Evolutionary conservation across 2,113 vertebrate species (phyloP), one percentile per base, ranked within the genome.

Genomic region (Leptobrachium leishanense): DNA sequence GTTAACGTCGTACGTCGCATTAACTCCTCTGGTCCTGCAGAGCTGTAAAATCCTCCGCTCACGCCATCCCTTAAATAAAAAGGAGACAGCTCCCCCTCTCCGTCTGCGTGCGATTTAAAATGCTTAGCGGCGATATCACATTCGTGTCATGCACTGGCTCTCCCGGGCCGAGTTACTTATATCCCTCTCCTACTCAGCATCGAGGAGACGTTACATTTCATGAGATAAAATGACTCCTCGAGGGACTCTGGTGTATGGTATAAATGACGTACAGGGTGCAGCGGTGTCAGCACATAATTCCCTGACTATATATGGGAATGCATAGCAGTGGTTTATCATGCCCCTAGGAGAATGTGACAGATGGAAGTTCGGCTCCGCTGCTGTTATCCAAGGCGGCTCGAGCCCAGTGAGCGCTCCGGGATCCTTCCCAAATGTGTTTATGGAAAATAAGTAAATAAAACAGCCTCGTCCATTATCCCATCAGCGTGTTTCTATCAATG

Each of bases 271-370:
- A 63, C 46, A 50, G 55, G 46, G 69, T 12, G 50, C 39, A 7
- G 55, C 39, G 59, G 2, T 84, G 82, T 84, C 85, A 82, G 84
- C 84, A 84, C 84, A 73, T 82, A 67, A 50, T 67, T 83, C 72
- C 81, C 85, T 85, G 86, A 70, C 87, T 88, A 88, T 88, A 88
- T 88, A 88, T 84, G 87, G 87, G 71, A 82, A 86, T 81, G 82
- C 68, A 82, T 79, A 69, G 81, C 81, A 81, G 43, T 66, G 82
- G 75, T 64, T 75, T 76, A 79, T 79, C 81, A 68, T 77, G 20
- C 68, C 83, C 76, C 76, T 0, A 0, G 6, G 83, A 85, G 87
- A 88, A 87, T 86, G 85, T 76, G 84, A 84, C 87, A 88, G 87
- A 85, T 86, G 85, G 82, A 81, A 82, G 20, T 53, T 31, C 57